Conservation (phyloP, 35 echinoderm and acorn worm species). For the Eucidaris tribuloides region DNA sequence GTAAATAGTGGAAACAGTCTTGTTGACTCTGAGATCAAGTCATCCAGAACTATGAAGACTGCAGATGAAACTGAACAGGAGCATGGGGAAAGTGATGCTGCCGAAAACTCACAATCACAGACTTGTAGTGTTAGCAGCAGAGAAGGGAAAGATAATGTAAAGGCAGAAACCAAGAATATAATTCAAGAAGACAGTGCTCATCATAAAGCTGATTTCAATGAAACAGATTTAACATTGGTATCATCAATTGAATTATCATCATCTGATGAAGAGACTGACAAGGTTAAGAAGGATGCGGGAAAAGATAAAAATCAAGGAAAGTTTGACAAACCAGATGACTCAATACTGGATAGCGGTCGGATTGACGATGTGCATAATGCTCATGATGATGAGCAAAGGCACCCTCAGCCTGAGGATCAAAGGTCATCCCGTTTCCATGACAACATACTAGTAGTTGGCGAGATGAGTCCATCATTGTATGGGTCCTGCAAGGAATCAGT, state of each 20-base stretch:
- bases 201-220: background rate
- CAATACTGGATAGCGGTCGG: background rate
- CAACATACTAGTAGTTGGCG: background rate
- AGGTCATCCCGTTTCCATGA: background rate
- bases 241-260: background rate
- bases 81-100: too few species aligned
- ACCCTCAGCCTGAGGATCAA: background rate
- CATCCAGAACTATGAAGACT: too few species aligned
- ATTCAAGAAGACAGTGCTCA: too few species aligned
- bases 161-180: too few species aligned
- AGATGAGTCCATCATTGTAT: background rate
- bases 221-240: conserved; percentile 1
- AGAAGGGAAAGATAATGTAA: too few species aligned
- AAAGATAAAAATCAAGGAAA: background rate
- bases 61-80: too few species aligned
- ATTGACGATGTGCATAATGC: background rate
- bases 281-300: background rate
- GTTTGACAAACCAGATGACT: background rate
- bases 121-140: too few species aligned
- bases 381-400: background rate
- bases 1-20: too few species aligned
- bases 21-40: too few species aligned
- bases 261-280: background rate
- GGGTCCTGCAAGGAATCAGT: too few species aligned
- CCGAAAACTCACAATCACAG: too few species aligned